Conservation (phyloP, 2,888 invertebrate genomes). For the Volucella bombylans region DNA sequence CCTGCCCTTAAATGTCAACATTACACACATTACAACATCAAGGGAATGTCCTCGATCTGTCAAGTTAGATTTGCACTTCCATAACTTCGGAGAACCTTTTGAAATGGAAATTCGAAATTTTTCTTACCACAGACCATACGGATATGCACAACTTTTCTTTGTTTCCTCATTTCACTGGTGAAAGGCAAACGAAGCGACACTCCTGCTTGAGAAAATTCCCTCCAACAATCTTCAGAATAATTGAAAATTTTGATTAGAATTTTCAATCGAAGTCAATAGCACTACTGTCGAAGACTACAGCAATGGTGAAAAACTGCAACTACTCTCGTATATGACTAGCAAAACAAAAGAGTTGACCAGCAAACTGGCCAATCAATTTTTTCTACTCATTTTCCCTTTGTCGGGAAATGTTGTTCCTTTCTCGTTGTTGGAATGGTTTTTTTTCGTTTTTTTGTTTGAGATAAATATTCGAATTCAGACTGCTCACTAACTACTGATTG, state of each 20-base stretch:
- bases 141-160: slow-evolving; percentile 23
- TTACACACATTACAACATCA: slow-evolving; percentile 71
- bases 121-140: not conserved
- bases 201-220: slow-evolving; percentile 10
- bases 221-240: slow-evolving; percentile 45
- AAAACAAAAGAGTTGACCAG: slow-evolving; percentile 62
- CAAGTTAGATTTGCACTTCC: slow-evolving; percentile 65
- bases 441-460: no score
- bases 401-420: not conserved
- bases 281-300: slow-evolving; percentile 21
- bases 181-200: slow-evolving; percentile 21
- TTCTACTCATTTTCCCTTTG: slow-evolving; percentile 38
- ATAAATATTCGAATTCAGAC: no score
- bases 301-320: slow-evolving; percentile 4
- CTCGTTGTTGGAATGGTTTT: no score
- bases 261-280: slow-evolving; percentile 61
- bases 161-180: not conserved
- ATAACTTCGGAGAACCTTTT: slow-evolving; percentile 56
- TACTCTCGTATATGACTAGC: no score
- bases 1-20: slow-evolving; percentile 72
- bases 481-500: slow-evolving; percentile 56
- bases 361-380: slow-evolving; percentile 69
- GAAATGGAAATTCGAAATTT: slow-evolving; percentile 55
- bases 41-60: slow-evolving; percentile 74
- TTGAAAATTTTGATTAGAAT: slow-evolving; percentile 71